Evolutionary conservation across 1,140 invertebrate genomes (phyloP), one percentile per base, ranked within the genome.

Genomic region (Drosophila novamexicana): DNA sequence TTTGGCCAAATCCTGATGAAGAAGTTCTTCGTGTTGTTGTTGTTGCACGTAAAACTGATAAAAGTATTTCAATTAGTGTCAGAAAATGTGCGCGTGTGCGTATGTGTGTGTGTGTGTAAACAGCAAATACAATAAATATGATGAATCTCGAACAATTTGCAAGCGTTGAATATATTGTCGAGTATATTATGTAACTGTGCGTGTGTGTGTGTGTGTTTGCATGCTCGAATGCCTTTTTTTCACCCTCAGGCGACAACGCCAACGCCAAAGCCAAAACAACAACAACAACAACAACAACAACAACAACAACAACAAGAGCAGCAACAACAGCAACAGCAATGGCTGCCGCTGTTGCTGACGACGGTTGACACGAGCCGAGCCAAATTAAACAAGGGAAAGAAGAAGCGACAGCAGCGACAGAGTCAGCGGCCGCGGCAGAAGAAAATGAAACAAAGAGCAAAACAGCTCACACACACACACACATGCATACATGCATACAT

Each of bases 61-160:
- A 86, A 86, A 86, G 83, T 86, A 86, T 86, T 88, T 86, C 83
- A 86, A 86, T 86, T 86, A 86, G 83, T 86, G 72, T 69, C 86
- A 78, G 79, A 63, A 81, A 85, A 81, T 85, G 66, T 67, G 47
- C 44, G 8, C 6, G 34, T 61, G 42, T 56, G 34, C 36, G 44
- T 16, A 36, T 47, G n/a, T 45, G 45, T 52, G 29, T 45, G 4
- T 61, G 58, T 50, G 63, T 22, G 62, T 64, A 64, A 77, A 77
- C 68, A 32, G 14, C 12, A 29, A 40, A 40, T n/a, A 69, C 59
- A 78, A 78, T 64, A 75, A 82, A 74, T 70, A 71, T 86, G 40
- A 75, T 78, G 75, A 69, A 86, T 78, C 83, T 85, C 81, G 52
- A 86, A 86, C 74, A 84, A 84, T 85, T 84, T 80, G 81, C 81